A percentile compares a stretch with the other conserved stretches of the same genome.
These are phyloP conservation scores for Columba guinea DNA, from an alignment of 2,797 vertebrate genomes.

Conservation along the genomic window DNA sequence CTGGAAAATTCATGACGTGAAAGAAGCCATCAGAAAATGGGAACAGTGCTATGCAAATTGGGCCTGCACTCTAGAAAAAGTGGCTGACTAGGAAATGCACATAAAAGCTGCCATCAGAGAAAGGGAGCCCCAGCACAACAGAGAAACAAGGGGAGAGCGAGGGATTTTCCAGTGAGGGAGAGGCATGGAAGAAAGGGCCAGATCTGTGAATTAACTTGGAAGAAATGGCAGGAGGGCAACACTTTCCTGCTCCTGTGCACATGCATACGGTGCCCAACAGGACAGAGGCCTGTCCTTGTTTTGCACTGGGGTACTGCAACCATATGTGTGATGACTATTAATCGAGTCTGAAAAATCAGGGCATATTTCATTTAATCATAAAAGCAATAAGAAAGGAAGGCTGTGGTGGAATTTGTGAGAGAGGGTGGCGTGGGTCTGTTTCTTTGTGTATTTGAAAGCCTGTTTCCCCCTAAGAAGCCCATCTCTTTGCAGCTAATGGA, in stretches of 20 bases:
- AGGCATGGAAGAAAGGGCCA: neutral
- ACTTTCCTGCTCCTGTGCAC: accelerated
- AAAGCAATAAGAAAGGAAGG: neutral
- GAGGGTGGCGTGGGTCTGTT: neutral
- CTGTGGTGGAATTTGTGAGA: neutral
- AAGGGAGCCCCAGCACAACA: neutral
- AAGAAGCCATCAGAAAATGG: neutral
- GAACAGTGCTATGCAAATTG: neutral
- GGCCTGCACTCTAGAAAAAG: neutral
- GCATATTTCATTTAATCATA: neutral
- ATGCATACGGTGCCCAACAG: accelerated
- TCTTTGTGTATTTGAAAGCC: neutral
- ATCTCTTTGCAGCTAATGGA: neutral
- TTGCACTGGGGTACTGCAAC: accelerated
- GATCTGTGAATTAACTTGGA: neutral
- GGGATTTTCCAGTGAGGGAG: neutral
- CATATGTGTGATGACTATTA: accelerated
- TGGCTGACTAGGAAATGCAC: neutral
- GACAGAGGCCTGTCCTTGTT: no score
- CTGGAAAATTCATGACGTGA: neutral
- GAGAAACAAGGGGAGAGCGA: neutral
- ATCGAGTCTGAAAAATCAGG: neutral
- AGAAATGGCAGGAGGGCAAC: neutral
- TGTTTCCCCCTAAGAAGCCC: neutral
- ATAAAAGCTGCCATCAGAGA: neutral